Evolutionary conservation across 2,888 invertebrate genomes (phyloP), one percentile per base, ranked within the genome.

Genomic region (Euplagia quadripunctaria): DNA sequence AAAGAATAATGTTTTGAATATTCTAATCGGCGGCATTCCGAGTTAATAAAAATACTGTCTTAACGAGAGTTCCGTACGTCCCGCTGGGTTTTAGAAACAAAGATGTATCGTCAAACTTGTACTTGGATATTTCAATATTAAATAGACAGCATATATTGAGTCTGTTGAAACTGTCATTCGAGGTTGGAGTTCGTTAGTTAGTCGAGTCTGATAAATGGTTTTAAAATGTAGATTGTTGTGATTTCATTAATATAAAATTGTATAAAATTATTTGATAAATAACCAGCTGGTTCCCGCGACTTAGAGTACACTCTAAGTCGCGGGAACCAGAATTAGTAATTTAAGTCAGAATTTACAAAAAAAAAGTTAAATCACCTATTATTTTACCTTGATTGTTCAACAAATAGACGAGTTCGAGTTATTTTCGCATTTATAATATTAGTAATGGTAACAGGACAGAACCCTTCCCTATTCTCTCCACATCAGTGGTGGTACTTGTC

Each of bases 41-140:
- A 93, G 93, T 94, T 94, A 92, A 94, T 95, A 95, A 94, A 94
- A 94, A 94, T 92, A 92, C 89, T 91, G 90, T 89, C 91, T 91
- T 93, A 94, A 94, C 93, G 92, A 95, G 92, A 89, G 88, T 85
- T 87, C 85, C 81, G 85, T 85, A 87, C 88, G 78, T 88, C 95
- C 95, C 92, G 95, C 95, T 94, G 95, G 92, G 90, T 88, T 91
- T 90, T 90, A 92, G 90, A 92, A 94, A 94, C 94, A 92, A 93
- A 93, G 93, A 94, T 93, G 92, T 91, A 94, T 94, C 87, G 91
- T 88, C 88, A 85, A 77, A 75, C 77, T 87, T 87, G 74, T 87
- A 86, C 84, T 86, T 87, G 87, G 89, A 88, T 84, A 87, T 89
- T 86, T 89, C 86, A 85, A 91, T 90, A 87, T 86, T 85, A 87